Base-by-base conservation (phyloP, 2,888 invertebrate genomes). In the Eilema sororculum region DNA sequence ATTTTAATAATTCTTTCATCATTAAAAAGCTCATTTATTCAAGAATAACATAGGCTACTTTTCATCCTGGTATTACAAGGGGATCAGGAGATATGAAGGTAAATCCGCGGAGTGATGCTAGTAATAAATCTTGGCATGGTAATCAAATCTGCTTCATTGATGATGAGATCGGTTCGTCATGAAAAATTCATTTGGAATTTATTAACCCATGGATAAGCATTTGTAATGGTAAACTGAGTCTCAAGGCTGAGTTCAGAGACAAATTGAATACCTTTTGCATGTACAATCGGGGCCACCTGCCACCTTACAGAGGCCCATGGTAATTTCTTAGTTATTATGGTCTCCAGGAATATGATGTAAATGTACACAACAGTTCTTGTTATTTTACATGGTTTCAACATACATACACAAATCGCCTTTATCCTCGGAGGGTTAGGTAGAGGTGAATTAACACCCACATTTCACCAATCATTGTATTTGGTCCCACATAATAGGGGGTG, bases 171-270 rank as follows among this genome's bases (percentile, higher is more conserved):
- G 16, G n/a, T 12, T 28, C 6, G 3, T 64, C 20, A 52, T 64
- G 30, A 64, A 64, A 41, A 52, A 30, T 52, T 52, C 12, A 52
- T 64, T n/a, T 25, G 8, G 58, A 30, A 56, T 65, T 30, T 13
- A 56, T 65, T 65, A 25, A 16, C 8, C 28, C 52, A 13, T 20
- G 20, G 10, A 62, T 41, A 20, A 25, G 20, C 25, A 41, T 62
- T 41, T 25, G 24, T 6, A 13, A 33, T 52, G 52, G 52, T 52
- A 52, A 52, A 52, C n/a, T 6, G 9, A n/a, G 52, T n/a, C 52
- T 52, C n/a, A 52, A 52, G 52, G 52, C n/a, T 52, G 8, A n/a
- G 20, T 20, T 46, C 20, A 46, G 52, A 52, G 8, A 8, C 8
- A n/a, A 52, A 52, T n/a, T 52, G 52, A 52, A 52, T 52, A 52